These are phyloP conservation scores for Apodemus sylvaticus DNA, from an alignment of 2,113 vertebrate genomes.

Conservation along the genomic window DNA sequence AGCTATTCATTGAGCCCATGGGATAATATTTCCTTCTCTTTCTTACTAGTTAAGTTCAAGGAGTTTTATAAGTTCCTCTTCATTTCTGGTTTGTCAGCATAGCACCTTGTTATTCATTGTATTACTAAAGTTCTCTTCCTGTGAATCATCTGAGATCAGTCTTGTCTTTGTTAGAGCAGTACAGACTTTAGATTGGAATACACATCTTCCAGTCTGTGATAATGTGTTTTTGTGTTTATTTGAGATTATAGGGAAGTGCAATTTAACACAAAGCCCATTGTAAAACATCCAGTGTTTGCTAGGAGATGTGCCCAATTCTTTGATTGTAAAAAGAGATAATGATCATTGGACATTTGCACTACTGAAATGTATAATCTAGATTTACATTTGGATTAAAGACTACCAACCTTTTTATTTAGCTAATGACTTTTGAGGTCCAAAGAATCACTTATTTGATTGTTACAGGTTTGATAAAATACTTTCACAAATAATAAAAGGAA, in stretches of 20 bases:
- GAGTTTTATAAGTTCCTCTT: background rate
- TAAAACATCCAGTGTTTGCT: background rate
- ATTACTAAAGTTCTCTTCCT: background rate
- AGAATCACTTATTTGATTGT: constrained; percentile 18
- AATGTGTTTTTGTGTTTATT: background rate
- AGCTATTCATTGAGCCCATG: background rate
- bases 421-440: background rate
- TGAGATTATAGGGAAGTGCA: background rate
- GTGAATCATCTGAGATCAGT: background rate
- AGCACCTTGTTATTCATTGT: background rate
- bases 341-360: background rate
- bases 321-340: background rate
- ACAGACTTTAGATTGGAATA: background rate
- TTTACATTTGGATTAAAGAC: constrained; percentile 26
- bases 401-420: background rate
- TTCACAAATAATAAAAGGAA: background rate
- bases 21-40: background rate
- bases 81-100: background rate
- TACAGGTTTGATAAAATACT: constrained; percentile 11
- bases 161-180: background rate
- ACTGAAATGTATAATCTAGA: background rate
- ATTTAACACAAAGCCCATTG: background rate
- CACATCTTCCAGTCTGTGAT: background rate
- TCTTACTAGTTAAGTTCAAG: background rate
- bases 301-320: background rate